Base-by-base conservation (phyloP, 1,140 invertebrate species). In the Solen grandis region DNA sequence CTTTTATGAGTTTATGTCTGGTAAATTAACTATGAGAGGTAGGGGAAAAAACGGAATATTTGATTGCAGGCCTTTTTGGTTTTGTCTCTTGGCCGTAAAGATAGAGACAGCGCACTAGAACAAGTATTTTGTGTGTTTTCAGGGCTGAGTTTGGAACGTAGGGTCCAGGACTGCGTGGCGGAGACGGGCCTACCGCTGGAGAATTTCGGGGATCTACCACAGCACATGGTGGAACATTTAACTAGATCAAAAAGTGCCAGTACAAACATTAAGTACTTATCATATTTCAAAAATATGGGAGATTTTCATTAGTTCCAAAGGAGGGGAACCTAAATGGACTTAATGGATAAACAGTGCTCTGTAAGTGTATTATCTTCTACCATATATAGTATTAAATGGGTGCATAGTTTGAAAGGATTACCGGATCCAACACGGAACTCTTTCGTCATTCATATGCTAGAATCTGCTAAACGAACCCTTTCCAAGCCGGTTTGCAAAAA, bases 281-380 rank as follows among this genome's bases (percentile, higher is more conserved):
- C 35, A 8, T 65, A 60, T 31, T 74, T 81, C 50, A 81, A 68
- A 13, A 73, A 59, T n/a, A 31, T 81, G 78, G 62, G 52, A 66
- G 22, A 33, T 10, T 2, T 77, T 77, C 52, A 66, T 66, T 57
- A 27, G 19, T 31, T 14, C 38, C 16, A 62, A 66, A 25, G 74
- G 74, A 38, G 5, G 13, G 2, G n/a, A 19, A 14, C 22, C 41
- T 66, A 2, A 22, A 65, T 63, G 2, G 33, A 63, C 22, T 81
- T 81, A 25, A 22, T 81, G 25, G 60, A 81, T 10, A 66, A 31
- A 2, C 19, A 31, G 13, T 73, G 8, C 50, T 73, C 77, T 31
- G 1, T 25, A 14, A 19, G 50, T 55, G 52, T 68, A 0, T 72
- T 80, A 29, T 36, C 35, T 3, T 22, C 27, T 8, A n/a, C 60